These are phyloP conservation scores for Oryzias sinensis DNA, from an alignment of 2,797 vertebrate species.

Conservation along the genomic window DNA sequence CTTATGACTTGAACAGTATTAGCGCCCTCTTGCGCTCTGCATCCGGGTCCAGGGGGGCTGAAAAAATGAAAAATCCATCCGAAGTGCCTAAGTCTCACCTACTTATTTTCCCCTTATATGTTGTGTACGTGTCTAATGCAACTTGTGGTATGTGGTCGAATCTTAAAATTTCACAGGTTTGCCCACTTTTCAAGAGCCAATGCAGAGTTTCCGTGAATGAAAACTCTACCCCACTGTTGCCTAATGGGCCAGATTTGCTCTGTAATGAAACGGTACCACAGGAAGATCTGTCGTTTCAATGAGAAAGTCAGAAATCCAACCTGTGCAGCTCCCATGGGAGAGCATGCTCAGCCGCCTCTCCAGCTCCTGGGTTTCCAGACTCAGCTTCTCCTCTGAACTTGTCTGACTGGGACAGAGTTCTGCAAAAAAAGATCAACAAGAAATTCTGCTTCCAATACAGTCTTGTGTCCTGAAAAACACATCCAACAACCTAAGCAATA, in stretches of 20 bases:
- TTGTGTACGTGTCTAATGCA: no score
- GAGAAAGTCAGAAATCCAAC: slow-evolving; percentile 53
- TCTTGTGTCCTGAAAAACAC: not conserved
- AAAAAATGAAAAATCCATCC: no score
- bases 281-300: not conserved
- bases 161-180: not conserved
- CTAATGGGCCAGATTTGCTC: not conserved
- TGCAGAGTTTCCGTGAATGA: not conserved
- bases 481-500: not conserved
- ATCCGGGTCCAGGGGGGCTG: no score
- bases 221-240: not conserved
- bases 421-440: slow-evolving; percentile 33
- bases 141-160: no score
- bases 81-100: no score
- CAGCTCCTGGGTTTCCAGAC: slow-evolving; percentile 87
- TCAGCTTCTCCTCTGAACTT: slow-evolving; percentile 81
- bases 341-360: slow-evolving; percentile 91
- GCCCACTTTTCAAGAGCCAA: not conserved
- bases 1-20: no score
- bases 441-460: not conserved
- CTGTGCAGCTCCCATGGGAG: slow-evolving; percentile 85
- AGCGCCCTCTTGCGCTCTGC: no score
- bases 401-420: slow-evolving; percentile 76
- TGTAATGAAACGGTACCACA: not conserved
- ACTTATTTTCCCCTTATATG: no score